Percentiles rank a stretch among this genome's conserved stretches.
Conservation (phyloP, 1,140 invertebrate genomes). For the Nautilus pompilius region DNA sequence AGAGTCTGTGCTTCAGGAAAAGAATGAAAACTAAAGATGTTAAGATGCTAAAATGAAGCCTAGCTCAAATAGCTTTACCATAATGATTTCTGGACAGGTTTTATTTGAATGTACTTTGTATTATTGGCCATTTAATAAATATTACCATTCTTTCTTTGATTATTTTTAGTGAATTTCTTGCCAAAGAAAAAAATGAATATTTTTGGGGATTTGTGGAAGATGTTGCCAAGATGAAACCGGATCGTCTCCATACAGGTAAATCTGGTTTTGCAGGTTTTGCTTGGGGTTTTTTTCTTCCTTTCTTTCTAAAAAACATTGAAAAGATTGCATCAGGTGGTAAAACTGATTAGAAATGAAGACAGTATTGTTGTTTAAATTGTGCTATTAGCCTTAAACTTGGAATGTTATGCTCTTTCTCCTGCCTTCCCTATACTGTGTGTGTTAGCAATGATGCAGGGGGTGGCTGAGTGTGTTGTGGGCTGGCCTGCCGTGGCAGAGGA, state of each 20-base stretch:
- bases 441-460: no score
- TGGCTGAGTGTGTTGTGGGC: no score
- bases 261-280: neutral
- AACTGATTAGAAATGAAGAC: no score
- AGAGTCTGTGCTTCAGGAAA: neutral
- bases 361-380: neutral
- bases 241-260: constrained; percentile 30
- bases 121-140: neutral
- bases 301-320: constrained; percentile 60
- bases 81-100: neutral
- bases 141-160: neutral
- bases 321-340: no score
- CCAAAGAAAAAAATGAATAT: constrained; percentile 52
- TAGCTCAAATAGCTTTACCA: constrained; percentile 55
- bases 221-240: constrained; percentile 33
- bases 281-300: constrained; percentile 6
- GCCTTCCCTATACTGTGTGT: neutral
- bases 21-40: neutral
- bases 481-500: no score
- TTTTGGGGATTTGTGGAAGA: constrained; percentile 56
- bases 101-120: constrained; percentile 1
- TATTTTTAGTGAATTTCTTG: constrained; percentile 54
- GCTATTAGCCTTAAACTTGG: neutral
- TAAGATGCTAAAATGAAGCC: neutral
- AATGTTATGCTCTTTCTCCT: neutral